A percentile compares a stretch with the other conserved stretches of the same genome.
Conservation (phyloP, 2,797 vertebrate species). For the Buphagus erythrorhynchus region DNA sequence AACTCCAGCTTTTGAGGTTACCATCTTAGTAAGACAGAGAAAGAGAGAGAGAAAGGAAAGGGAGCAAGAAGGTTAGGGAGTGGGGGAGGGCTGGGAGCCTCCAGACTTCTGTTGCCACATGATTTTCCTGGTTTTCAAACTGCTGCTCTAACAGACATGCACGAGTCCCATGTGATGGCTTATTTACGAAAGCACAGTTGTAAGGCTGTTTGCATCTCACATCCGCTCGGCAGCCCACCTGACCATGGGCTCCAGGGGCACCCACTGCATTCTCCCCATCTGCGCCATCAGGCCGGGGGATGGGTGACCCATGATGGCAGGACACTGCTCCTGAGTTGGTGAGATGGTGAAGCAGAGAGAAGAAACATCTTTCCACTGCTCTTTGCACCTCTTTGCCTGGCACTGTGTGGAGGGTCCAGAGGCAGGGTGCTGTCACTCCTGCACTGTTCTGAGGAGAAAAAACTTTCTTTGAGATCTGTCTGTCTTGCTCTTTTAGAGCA, state of each 20-base stretch:
- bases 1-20: neutral
- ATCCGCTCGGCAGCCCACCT: constrained; percentile 19
- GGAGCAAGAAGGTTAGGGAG: neutral
- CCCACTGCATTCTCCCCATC: neutral
- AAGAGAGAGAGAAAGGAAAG: neutral
- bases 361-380: neutral
- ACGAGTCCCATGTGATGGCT: constrained; percentile 70
- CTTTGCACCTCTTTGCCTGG: neutral
- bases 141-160: neutral
- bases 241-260: neutral
- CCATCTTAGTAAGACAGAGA: neutral
- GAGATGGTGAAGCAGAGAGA: neutral
- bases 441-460: neutral
- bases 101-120: constrained; percentile 66
- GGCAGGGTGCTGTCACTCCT: neutral
- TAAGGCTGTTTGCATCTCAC: neutral
- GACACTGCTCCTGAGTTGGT: neutral
- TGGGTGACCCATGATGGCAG: neutral
- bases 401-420: neutral
- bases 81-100: constrained; percentile 9
- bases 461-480: neutral
- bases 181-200: constrained; percentile 62
- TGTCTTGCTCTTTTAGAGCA: neutral
- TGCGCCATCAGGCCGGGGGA: neutral
- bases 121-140: constrained; percentile 71